These are phyloP conservation scores for Cactoblastis cactorum DNA, from an alignment of 2,888 invertebrate genomes.

Conservation along the genomic window DNA sequence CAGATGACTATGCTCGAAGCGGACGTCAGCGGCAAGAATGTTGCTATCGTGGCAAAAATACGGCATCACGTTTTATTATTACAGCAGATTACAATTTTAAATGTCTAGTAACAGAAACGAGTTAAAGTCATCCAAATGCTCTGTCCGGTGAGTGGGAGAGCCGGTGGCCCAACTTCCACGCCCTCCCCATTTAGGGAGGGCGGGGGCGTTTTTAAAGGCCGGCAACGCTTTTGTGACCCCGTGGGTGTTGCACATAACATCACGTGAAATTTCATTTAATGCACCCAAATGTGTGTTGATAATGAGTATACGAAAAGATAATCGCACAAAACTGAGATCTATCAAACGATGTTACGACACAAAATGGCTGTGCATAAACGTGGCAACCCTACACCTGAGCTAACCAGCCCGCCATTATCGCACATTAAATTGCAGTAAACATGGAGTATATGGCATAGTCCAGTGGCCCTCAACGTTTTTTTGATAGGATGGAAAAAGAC, in stretches of 20 bases:
- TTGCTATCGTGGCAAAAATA: not conserved
- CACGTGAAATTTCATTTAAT: too few species aligned
- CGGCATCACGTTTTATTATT: not conserved
- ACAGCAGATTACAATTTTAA: not conserved
- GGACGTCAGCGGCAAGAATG: not conserved
- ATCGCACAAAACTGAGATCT: not conserved
- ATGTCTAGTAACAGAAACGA: too few species aligned
- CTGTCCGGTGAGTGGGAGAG: too few species aligned
- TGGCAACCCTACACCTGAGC: not conserved
- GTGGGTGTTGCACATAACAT: too few species aligned
- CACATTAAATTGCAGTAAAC: constrained; percentile 8
- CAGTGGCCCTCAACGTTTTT: not conserved
- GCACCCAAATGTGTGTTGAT: too few species aligned
- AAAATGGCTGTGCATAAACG: not conserved
- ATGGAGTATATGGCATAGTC: not conserved
- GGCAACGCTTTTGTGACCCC: too few species aligned
- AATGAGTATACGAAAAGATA: too few species aligned
- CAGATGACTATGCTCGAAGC: not conserved
- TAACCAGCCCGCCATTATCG: constrained; percentile 4
- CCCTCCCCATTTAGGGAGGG: too few species aligned
- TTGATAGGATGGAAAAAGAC: too few species aligned
- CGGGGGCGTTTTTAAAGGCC: too few species aligned
- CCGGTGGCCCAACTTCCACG: too few species aligned
- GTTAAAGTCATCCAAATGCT: too few species aligned
- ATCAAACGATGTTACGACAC: not conserved